Percentiles rank a stretch among this genome's conserved stretches.
phyloP scores from a whole-genome alignment of 1,140 invertebrate genomes.

The Melipona quadrifasciata region DNA sequence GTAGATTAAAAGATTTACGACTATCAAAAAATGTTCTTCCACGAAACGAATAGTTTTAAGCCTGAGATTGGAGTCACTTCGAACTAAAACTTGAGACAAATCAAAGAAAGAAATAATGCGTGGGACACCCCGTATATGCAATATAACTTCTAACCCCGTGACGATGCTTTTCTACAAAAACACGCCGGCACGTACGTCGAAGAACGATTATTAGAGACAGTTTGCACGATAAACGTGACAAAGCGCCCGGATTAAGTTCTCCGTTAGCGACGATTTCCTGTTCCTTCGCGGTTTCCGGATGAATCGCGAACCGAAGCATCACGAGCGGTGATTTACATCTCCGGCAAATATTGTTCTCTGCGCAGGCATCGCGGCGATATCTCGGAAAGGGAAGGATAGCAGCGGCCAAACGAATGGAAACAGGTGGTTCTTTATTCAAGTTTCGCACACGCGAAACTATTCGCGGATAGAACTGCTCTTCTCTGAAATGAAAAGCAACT shows the following conservation, averaged over 20 bases:
- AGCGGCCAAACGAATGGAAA: neutral
- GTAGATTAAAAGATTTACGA: too few species aligned
- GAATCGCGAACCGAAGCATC: neutral
- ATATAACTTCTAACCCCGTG: too few species aligned
- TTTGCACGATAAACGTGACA: neutral
- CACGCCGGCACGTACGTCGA: too few species aligned
- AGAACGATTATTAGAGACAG: neutral
- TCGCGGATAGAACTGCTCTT: neutral
- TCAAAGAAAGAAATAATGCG: too few species aligned
- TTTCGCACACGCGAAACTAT: slow-evolving; percentile 18
- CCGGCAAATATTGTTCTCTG: neutral
- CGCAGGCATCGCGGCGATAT: neutral
- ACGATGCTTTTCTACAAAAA: too few species aligned
- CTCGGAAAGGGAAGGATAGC: neutral
- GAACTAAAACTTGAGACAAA: too few species aligned
- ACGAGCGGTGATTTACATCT: neutral
- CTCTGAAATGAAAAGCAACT: slow-evolving; percentile 24
- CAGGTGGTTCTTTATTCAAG: slow-evolving; percentile 45
- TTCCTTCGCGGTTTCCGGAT: neutral
- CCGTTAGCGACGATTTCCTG: neutral
- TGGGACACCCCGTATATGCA: too few species aligned
- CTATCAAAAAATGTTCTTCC: too few species aligned
- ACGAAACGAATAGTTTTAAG: too few species aligned
- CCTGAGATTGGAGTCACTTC: too few species aligned
- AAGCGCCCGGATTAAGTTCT: neutral